Evolutionary conservation across 2,888 invertebrate species (phyloP).

Genomic region (Caenorhabditis auriculariae): DNA sequence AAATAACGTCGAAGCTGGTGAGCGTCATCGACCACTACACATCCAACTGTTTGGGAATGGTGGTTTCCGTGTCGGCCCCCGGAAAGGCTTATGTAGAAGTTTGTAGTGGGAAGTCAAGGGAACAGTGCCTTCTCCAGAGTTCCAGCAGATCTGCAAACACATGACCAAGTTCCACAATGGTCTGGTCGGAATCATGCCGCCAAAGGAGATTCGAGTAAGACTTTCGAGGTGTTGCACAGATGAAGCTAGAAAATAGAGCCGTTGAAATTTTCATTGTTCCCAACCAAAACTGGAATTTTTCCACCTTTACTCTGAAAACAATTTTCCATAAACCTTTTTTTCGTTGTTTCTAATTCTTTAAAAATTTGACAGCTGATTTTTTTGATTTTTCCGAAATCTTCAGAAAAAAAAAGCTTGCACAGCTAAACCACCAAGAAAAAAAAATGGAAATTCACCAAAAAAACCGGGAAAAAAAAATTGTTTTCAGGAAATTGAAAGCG

Average conservation of each 20-base stretch:
- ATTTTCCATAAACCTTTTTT: background rate
- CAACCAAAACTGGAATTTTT: slow-evolving; percentile 9
- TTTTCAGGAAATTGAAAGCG: too few relatives aligned
- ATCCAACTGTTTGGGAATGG: slow-evolving; percentile 74
- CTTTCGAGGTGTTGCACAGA: too few relatives aligned
- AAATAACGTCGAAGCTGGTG: slow-evolving; percentile 87
- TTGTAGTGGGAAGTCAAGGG: slow-evolving; percentile 88
- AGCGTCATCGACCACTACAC: slow-evolving; percentile 84
- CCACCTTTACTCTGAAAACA: background rate
- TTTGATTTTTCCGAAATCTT: too few relatives aligned
- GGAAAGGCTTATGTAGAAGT: background rate
- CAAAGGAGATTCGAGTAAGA: too few relatives aligned
- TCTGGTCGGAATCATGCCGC: slow-evolving; percentile 56
- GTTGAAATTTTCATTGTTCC: slow-evolving; percentile 7
- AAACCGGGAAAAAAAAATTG: too few relatives aligned
- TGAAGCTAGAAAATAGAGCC: slow-evolving; percentile 41
- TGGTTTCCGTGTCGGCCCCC: slow-evolving; percentile 35
- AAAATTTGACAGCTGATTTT: too few relatives aligned
- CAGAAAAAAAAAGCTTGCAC: too few relatives aligned
- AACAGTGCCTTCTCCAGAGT: slow-evolving; percentile 79
- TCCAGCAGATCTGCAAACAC: slow-evolving; percentile 71
- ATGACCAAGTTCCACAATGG: slow-evolving; percentile 67
- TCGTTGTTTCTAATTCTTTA: too few relatives aligned
- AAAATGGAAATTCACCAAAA: too few relatives aligned
- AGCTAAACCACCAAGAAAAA: too few relatives aligned